Evolutionary conservation across 2,113 vertebrate species (phyloP).

Genomic region (Melospiza melodia): DNA sequence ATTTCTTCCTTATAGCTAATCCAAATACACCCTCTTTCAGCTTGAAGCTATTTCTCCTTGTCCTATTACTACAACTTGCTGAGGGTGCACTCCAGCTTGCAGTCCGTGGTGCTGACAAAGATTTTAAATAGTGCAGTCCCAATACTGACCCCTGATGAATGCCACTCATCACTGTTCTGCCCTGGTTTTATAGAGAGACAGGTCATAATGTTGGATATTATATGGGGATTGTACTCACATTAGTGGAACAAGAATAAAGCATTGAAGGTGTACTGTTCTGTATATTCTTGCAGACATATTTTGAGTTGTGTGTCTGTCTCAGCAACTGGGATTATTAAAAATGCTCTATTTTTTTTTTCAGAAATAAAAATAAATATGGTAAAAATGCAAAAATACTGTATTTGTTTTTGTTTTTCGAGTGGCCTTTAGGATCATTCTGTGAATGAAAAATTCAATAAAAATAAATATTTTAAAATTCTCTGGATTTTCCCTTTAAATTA

Average conservation of each 20-base stretch:
- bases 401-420: neutral
- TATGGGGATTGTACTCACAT: neutral
- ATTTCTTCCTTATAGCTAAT: neutral
- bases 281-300: neutral
- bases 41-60: neutral
- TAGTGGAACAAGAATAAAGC: neutral
- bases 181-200: neutral
- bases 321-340: neutral
- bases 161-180: neutral
- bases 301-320: neutral
- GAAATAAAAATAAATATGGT: neutral
- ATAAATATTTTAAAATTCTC: neutral
- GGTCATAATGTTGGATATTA: neutral
- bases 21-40: neutral
- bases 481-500: conserved; percentile 9
- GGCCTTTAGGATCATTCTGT: neutral
- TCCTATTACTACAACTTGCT: neutral
- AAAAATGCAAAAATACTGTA: neutral
- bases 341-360: neutral
- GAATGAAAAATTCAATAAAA: neutral
- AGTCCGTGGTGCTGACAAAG: neutral
- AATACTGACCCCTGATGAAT: neutral
- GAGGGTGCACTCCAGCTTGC: neutral
- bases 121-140: neutral
- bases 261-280: neutral